phyloP scores from a whole-genome alignment of 2,888 invertebrate genomes.

The Noctua janthina region DNA sequence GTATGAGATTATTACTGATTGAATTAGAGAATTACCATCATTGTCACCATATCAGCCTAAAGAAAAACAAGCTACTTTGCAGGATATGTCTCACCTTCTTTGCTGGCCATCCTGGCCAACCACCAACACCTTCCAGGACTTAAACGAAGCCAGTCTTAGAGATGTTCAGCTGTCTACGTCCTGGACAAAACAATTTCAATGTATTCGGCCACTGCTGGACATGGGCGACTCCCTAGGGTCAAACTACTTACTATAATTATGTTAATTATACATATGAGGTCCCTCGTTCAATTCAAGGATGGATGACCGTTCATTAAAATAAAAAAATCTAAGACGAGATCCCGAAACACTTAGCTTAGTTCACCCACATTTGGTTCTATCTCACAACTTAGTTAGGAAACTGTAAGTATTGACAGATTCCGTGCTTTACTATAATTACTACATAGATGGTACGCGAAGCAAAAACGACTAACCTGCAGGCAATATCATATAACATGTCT shows the following conservation, averaged over 20 bases:
- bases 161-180: background rate
- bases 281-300: no score
- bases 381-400: no score
- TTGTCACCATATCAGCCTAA: background rate
- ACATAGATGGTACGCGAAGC: background rate
- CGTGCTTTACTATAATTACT: no score
- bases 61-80: background rate
- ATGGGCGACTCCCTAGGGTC: background rate
- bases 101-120: no score
- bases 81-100: background rate
- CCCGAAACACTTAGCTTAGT: no score
- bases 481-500: background rate
- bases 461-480: conserved; percentile 9
- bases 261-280: no score
- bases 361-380: no score
- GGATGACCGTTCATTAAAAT: no score
- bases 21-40: background rate
- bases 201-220: background rate
- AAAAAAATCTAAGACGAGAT: no score
- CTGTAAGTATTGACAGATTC: no score
- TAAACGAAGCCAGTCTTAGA: background rate
- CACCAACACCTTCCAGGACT: background rate
- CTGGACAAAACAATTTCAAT: background rate
- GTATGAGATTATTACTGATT: background rate
- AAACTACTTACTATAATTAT: background rate